A percentile compares a stretch with the other conserved stretches of the same genome.
Conservation (phyloP, 2,888 invertebrate species). For the Sisyra terminalis region DNA sequence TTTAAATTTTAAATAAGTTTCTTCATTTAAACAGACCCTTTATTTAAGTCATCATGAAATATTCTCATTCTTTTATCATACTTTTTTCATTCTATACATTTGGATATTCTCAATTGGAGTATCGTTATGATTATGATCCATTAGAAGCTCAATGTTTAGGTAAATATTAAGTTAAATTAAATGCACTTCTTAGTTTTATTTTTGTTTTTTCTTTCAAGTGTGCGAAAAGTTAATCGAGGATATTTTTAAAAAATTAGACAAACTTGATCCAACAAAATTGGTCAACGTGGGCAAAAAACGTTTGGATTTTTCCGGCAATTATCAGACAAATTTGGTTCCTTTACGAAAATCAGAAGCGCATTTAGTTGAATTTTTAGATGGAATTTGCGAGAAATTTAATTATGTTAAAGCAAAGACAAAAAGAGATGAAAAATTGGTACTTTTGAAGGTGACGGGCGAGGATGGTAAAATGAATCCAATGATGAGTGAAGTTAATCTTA, state of each 20-base stretch:
- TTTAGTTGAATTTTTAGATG: constrained; percentile 71
- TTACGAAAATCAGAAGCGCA: constrained; percentile 66
- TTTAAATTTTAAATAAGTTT: constrained; percentile 3
- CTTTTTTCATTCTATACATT: not conserved
- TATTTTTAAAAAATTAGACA: constrained; percentile 49
- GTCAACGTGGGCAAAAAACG: constrained; percentile 76
- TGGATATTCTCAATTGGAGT: too few species aligned
- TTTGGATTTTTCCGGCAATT: constrained; percentile 67
- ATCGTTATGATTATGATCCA: too few species aligned
- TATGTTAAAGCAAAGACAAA: constrained; percentile 72
- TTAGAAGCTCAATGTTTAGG: too few species aligned
- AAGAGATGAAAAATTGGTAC: constrained; percentile 48
- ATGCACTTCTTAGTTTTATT: too few species aligned
- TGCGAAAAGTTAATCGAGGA: constrained; percentile 65
- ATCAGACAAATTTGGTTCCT: constrained; percentile 53
- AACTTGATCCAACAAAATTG: constrained; percentile 61
- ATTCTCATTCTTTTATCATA: not conserved
- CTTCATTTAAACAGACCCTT: not conserved
- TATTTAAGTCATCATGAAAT: not conserved
- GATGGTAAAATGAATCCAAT: constrained; percentile 60
- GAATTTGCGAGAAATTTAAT: constrained; percentile 71
- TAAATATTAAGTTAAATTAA: too few species aligned
- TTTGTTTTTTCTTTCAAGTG: constrained; percentile 34
- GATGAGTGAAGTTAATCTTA: constrained; percentile 58
- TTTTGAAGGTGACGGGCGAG: constrained; percentile 47